These are phyloP conservation scores for Aspidiotus rigidus DNA, from an alignment of 2,888 invertebrate species.

Conservation along the genomic window DNA sequence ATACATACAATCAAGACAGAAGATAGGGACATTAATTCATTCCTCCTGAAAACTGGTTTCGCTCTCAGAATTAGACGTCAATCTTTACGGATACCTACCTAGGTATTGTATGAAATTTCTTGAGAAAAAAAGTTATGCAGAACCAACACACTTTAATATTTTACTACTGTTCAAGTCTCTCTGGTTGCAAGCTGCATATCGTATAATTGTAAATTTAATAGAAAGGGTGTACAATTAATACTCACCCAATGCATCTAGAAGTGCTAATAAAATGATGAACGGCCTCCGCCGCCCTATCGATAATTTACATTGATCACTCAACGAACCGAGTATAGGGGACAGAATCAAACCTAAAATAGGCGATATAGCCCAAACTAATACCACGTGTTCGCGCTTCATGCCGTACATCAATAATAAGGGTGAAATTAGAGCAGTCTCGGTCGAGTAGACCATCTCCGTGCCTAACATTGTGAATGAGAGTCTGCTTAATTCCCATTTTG, in stretches of 20 bases:
- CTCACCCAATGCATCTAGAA: conserved; percentile 79
- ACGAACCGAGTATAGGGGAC: conserved; percentile 82
- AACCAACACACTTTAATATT: no score
- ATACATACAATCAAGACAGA: no score
- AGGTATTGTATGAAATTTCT: no score
- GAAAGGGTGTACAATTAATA: not conserved
- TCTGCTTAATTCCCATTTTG: conserved; percentile 67
- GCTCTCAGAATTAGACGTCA: no score
- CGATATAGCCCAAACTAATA: conserved; percentile 88
- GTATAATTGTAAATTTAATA: no score
- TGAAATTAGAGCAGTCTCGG: conserved; percentile 93
- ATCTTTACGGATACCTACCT: no score
- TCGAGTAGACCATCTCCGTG: conserved; percentile 94
- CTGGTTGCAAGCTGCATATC: no score
- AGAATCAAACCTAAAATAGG: conserved; percentile 89
- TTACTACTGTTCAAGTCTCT: no score
- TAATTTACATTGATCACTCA: conserved; percentile 80
- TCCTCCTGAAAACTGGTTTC: no score
- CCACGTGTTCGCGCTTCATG: conserved; percentile 87
- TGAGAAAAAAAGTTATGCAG: no score
- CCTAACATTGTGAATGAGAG: conserved; percentile 94
- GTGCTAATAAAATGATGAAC: conserved; percentile 80
- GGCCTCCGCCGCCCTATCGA: conserved; percentile 78
- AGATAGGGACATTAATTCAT: no score
- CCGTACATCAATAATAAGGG: conserved; percentile 88